Base-by-base conservation (phyloP, 1,140 invertebrate genomes). In the Kradibia gibbosae region DNA sequence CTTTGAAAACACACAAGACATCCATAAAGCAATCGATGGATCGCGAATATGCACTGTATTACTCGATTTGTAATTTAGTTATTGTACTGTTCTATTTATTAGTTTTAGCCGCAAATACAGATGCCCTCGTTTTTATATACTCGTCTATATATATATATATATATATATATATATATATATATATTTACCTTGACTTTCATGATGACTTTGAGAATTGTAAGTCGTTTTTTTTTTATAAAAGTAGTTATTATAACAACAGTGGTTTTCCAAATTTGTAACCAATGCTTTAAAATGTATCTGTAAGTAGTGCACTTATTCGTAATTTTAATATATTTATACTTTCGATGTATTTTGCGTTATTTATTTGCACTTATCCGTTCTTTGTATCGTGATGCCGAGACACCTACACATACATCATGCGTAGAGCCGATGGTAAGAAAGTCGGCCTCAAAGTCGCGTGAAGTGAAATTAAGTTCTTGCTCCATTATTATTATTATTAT, bases 191-290 rank as follows among this genome's bases (percentile, higher is more conserved):
- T 74, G 48, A 25, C 50, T 60, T 75, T 60, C 20, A 34, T 55
- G 72, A 75, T 31, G 34, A 75, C 72, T 57, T 8, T 71, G n/a
- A 75, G 34, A 20, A 75, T 60, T 75, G 73, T 75, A 75, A 60
- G 65, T 48, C 50, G 65, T 45, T 45, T 45, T 45, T 45, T 45
- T 45, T 45, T 13, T 45, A 45, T 45, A 45, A 45, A 8, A 45
- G 13, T 45, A 13, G 42, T 13, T 45, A 45, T 45, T 13, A 13
- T 45, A 45, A 45, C 13, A 45, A 45, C 42, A 45, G 13, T 45
- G 42, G 42, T 53, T 53, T 11, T 53, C 22, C 4, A 53, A 17
- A 53, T 17, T 53, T 53, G 50, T 53, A 53, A n/a, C 50, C 50
- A 22, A 53, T 53, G 50, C 50, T 53, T 53, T 53, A 53, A 53